Conservation (phyloP, 2,888 invertebrate genomes). For the Cryptus armator region DNA sequence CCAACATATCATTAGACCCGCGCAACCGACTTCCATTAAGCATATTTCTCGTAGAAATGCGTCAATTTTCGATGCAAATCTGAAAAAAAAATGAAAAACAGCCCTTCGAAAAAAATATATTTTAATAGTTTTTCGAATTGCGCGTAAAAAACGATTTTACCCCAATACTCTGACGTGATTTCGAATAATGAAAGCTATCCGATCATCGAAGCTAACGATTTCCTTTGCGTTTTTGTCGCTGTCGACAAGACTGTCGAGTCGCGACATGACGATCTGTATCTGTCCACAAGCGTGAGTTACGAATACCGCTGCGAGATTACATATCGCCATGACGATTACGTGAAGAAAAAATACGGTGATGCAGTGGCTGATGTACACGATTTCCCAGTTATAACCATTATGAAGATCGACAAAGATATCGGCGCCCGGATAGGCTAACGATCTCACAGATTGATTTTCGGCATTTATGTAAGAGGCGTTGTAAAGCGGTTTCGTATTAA, state of each 20-base stretch:
- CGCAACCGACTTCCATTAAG: slow-evolving; percentile 66
- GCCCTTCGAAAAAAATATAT: not conserved
- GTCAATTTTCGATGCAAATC: slow-evolving; percentile 73
- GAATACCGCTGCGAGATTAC: slow-evolving; percentile 65
- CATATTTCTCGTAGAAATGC: slow-evolving; percentile 63
- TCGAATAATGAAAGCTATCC: slow-evolving; percentile 72
- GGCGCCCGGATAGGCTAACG: slow-evolving; percentile 75
- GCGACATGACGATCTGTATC: slow-evolving; percentile 56
- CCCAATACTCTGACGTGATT: slow-evolving; percentile 66
- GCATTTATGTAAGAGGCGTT: not conserved
- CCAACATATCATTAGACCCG: slow-evolving; percentile 67
- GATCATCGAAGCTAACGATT: not conserved
- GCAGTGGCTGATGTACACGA: slow-evolving; percentile 34
- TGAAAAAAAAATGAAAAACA: slow-evolving; percentile 39
- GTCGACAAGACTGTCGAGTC: slow-evolving; percentile 47
- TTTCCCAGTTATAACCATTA: slow-evolving; percentile 35
- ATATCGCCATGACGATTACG: slow-evolving; percentile 31
- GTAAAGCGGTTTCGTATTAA: slow-evolving; percentile 22
- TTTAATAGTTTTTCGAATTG: no score
- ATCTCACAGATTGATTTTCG: slow-evolving; percentile 52
- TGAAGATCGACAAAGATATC: slow-evolving; percentile 47
- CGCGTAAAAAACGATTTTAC: no score
- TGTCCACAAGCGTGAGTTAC: slow-evolving; percentile 70
- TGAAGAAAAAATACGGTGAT: not conserved
- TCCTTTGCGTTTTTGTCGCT: not conserved